Conservation (phyloP, 1,140 invertebrate genomes). For the Drosophila melanica region DNA sequence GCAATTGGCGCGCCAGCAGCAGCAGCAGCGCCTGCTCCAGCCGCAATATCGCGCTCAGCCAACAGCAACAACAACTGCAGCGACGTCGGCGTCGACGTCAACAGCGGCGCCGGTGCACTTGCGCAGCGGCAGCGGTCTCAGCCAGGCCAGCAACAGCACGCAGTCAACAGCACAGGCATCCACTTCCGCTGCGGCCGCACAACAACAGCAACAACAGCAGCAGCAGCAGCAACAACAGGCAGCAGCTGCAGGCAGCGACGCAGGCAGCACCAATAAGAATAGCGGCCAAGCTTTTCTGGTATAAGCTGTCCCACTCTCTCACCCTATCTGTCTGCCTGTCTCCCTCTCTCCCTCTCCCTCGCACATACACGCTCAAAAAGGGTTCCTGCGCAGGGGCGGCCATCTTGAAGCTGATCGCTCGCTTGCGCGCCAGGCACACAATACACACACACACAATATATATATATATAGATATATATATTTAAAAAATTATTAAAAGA, state of each 20-base stretch:
- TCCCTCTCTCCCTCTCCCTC: constrained; percentile 41
- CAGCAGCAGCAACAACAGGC: constrained; percentile 56
- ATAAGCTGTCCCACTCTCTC: constrained; percentile 41
- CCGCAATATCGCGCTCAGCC: constrained; percentile 59
- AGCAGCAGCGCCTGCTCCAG: constrained; percentile 65
- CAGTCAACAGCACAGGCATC: constrained; percentile 80
- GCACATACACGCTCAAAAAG: constrained; percentile 23
- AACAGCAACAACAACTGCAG: constrained; percentile 14
- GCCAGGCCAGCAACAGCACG: constrained; percentile 78
- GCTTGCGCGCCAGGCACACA: constrained; percentile 41
- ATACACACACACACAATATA: constrained; percentile 25
- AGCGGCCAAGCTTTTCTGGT: constrained; percentile 78
- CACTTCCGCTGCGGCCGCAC: constrained; percentile 75
- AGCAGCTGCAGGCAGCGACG: constrained; percentile 48
- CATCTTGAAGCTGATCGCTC: constrained; percentile 72
- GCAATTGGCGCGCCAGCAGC: constrained; percentile 56
- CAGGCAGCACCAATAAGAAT: constrained; percentile 64
- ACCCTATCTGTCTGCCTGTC: constrained; percentile 23
- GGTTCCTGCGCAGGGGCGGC: constrained; percentile 68
- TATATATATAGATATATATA: constrained; percentile 17
- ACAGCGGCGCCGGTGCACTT: constrained; percentile 71
- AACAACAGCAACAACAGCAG: constrained; percentile 61
- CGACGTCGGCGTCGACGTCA: constrained; percentile 14
- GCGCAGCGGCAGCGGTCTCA: constrained; percentile 78
- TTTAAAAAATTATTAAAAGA: constrained; percentile 58